Conservation (phyloP, 2,888 invertebrate genomes). For the Hofmannophila pseudospretella region DNA sequence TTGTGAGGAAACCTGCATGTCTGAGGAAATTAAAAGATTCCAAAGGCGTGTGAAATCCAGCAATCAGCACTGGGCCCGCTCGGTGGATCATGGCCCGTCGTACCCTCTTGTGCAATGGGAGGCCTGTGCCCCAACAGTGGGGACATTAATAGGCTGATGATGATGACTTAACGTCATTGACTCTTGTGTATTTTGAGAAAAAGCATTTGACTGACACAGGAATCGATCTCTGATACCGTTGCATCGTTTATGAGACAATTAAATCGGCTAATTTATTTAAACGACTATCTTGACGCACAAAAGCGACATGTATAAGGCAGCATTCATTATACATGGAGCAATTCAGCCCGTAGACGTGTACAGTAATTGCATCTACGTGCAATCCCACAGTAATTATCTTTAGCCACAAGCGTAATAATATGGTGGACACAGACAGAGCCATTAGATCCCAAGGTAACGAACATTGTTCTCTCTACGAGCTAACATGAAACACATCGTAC, state of each 20-base stretch:
- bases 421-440: slow-evolving; percentile 30
- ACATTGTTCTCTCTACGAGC: slow-evolving; percentile 20
- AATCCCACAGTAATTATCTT: slow-evolving; percentile 61
- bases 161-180: no score
- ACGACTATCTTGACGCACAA: slow-evolving; percentile 6
- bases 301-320: slow-evolving; percentile 11
- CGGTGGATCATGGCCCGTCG: no score
- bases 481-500: slow-evolving; percentile 16
- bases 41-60: no score
- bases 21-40: no score
- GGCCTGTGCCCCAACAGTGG: no score
- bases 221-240: not conserved
- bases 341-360: slow-evolving; percentile 29
- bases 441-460: slow-evolving; percentile 42
- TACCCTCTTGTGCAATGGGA: no score
- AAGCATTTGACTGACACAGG: no score
- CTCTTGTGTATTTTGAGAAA: no score
- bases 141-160: no score
- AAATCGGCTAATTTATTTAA: not conserved
- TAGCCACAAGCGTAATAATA: slow-evolving; percentile 55
- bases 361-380: slow-evolving; percentile 59
- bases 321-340: slow-evolving; percentile 25
- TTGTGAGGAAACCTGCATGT: no score
- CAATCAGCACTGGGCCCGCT: no score
- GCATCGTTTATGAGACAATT: not conserved